These are phyloP conservation scores for Montipora capricornis DNA, from an alignment of 64 coral and sea anemone species.

Conservation along the genomic window DNA sequence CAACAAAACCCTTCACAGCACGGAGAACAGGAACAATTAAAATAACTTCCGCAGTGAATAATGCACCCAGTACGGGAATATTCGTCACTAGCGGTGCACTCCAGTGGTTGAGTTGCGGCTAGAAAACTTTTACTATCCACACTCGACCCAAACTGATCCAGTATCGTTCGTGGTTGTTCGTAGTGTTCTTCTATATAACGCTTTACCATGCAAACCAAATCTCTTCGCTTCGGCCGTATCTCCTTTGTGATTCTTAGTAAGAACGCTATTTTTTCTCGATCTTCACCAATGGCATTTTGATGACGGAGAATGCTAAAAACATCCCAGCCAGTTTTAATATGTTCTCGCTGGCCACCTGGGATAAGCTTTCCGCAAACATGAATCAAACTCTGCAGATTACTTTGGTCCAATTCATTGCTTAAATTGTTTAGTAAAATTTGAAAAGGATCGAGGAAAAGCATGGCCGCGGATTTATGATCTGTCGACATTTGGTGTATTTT, in stretches of 20 bases:
- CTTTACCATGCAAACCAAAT: conserved; percentile 71
- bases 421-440: conserved; percentile 71
- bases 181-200: conserved; percentile 38
- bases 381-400: conserved; percentile 54
- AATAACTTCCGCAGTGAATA: conserved; percentile 5
- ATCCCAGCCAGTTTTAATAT: conserved; percentile 55
- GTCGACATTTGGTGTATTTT: too few relatives aligned
- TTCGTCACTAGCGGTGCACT: background rate
- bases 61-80: background rate
- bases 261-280: conserved; percentile 47
- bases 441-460: conserved; percentile 44
- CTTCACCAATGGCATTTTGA: conserved; percentile 53
- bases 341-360: conserved; percentile 54
- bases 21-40: background rate
- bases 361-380: conserved; percentile 69
- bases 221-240: conserved; percentile 56
- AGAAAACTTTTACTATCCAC: background rate
- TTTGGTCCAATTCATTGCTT: conserved; percentile 58
- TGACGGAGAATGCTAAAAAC: conserved; percentile 65
- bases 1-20: background rate
- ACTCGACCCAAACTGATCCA: background rate
- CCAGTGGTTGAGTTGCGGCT: background rate
- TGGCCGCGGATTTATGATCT: background rate
- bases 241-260: conserved; percentile 53
- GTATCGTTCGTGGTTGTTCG: background rate